Percentiles rank a stretch among this genome's conserved stretches.
These are phyloP conservation scores for Atta cephalotes DNA, from an alignment of 1,140 invertebrate species.

Conservation along the genomic window DNA sequence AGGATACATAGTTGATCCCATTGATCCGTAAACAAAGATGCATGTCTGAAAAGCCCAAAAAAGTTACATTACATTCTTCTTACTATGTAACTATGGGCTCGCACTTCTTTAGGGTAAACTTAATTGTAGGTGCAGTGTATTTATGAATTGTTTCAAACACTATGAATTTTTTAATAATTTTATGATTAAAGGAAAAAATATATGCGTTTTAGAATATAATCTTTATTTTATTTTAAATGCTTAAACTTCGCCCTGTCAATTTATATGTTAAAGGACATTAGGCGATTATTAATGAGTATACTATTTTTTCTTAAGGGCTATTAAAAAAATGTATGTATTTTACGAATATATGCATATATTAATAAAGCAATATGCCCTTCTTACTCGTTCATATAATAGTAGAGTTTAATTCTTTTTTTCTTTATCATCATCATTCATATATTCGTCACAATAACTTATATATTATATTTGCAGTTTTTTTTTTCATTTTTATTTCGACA, in stretches of 20 bases:
- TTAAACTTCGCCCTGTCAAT: conserved; percentile 71
- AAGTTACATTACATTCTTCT: conserved; percentile 81
- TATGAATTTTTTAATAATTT: conserved; percentile 54
- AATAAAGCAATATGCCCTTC: conserved; percentile 41
- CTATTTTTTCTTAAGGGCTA: conserved; percentile 35
- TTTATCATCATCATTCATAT: conserved; percentile 27
- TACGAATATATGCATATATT: conserved; percentile 23
- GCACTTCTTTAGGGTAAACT: conserved; percentile 29
- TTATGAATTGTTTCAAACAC: conserved; percentile 46
- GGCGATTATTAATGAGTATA: conserved; percentile 68
- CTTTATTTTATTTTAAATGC: conserved; percentile 65
- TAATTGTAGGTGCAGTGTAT: conserved; percentile 48
- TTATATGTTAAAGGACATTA: conserved; percentile 72
- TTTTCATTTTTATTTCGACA: conserved; percentile 28
- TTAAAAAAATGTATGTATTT: conserved; percentile 44
- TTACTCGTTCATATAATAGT: conserved; percentile 21
- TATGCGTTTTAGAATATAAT: conserved; percentile 49
- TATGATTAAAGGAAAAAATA: conserved; percentile 52
- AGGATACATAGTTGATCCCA: conserved; percentile 21
- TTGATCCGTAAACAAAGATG: conserved; percentile 31
- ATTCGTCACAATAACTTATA: conserved; percentile 35
- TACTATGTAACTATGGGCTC: conserved; percentile 77
- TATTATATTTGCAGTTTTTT: conserved; percentile 38
- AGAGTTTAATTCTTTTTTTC: conserved; percentile 43
- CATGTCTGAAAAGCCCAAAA: conserved; percentile 57